Base-by-base conservation (phyloP, 2,888 invertebrate genomes). In the Apamea crenata region DNA sequence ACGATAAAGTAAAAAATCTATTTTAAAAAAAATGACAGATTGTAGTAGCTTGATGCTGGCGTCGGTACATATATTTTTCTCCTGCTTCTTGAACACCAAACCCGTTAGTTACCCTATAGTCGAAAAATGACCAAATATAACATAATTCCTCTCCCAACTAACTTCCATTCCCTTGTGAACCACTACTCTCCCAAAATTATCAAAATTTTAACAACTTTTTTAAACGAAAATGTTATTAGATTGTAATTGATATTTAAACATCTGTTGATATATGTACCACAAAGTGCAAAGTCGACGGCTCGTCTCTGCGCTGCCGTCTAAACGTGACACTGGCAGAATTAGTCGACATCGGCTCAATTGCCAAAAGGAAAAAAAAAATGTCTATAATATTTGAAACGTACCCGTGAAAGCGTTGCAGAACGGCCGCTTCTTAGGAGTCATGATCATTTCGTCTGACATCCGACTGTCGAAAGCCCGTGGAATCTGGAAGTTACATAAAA, bases 321-420 rank as follows among this genome's bases (percentile, higher is more conserved):
- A 16, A 47, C 47, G 47, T 47, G 47, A 47, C 1, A 5, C 16
- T 47, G 47, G 47, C 47, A 5, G 16, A 47, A 47, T 47, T 40
- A 47, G 47, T 47, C 4, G 14, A 14, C 14, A 14, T 47, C 16
- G 16, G 16, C 16, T 47, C 14, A 47, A 47, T 14, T 47, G 47
- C 47, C 14, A 47, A 47, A 16, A 47, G 47, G 53, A 53, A 53
- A 21, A 53, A 53, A 53, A 7, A 56, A 56, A 56, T 25, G 56
- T 10, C 7, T 18, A 68, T 68, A 12, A 18, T 14, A 21, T 50
- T 78, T 10, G 1, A 21, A 3, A 77, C 92, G 93, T 95, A 98
- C 99, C 99, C 89, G 98, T 99, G 90, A 99, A 99, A 0, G 99
- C 98, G 91, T 99, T 99, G 95, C 99, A 99, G 94, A 99, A 99